Evolutionary conservation across 2,888 invertebrate species (phyloP), one percentile per base, ranked within the genome.

Genomic region (Odontocerum albicorne): DNA sequence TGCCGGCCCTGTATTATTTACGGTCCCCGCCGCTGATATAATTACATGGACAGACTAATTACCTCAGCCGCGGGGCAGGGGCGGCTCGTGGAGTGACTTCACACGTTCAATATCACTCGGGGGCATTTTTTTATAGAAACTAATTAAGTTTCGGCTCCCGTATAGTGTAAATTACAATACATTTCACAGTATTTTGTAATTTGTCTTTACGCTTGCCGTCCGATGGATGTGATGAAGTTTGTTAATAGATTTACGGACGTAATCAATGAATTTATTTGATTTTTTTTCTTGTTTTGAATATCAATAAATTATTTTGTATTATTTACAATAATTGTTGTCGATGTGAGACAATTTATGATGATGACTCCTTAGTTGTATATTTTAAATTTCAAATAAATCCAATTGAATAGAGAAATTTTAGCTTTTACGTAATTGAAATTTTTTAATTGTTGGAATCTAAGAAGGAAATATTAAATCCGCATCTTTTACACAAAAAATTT

Each of bases 31-130:
- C 66, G 61, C 66, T 67, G 74, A 73, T 75, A n/a, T n/a, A 75
- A 74, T 75, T 74, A 74, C 73, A 74, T 72, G 75, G 69, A 73
- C 72, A 73, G 73, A 73, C 74, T 75, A 75, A 75, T 75, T 74
- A 74, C 72, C 69, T 74, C 73, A 73, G 73, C 72, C 69, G 67
- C 69, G 67, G 65, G 66, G 67, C 68, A 51, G 53, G 20, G 60
- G 60, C 60, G 54, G 60, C 55, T 51, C 57, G 56, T 49, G 55
- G 39, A 40, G 49, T 38, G 42, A 50, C 39, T 46, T 55, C 49
- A 43, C 55, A 55, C 55, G 45, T 45, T 35, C 36, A 36, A 47
- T 36, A 33, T 21, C 36, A 47, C 47, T 47, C 22, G 10, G 22
- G 47, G 47, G 36, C 43, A 38, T 45, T 45, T 45, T 51, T 43